Base-by-base conservation (phyloP, 1,140 invertebrate genomes). In the Manduca sexta region DNA sequence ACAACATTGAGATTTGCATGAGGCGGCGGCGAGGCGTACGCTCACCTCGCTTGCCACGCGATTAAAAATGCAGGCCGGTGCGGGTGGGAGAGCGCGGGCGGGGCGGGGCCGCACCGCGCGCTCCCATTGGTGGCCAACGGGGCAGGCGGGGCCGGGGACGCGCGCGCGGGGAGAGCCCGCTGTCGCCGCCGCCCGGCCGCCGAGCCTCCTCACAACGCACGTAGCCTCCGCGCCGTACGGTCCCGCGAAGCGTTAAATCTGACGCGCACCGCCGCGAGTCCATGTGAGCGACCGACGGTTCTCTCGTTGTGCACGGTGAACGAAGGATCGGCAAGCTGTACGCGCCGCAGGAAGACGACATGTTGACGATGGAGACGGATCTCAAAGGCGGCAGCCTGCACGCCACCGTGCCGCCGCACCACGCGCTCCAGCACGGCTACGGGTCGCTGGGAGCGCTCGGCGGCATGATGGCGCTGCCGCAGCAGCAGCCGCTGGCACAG, bases 331-430 rank as follows among this genome's bases (percentile, higher is more conserved):
- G 79, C 90, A 91, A 91, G 74, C 90, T 91, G 91, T 92, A 90
- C 90, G 88, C 88, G 65, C 90, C 88, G 76, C 85, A 89, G 86
- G 89, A 91, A 82, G 90, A 91, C 77, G 92, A 92, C 63, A 94
- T 95, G 93, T 88, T 94, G 83, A 95, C 93, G 86, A 94, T 95
- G 93, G 94, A 95, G 89, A 88, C 92, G 82, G 94, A 95, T 84
- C 88, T 95, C 79, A 95, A 95, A 83, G 93, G 93, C 86, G 92
- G 92, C 86, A 93, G 89, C 77, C 84, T 94, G 70, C 93, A 94
- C 74, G 93, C 89, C 61, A 92, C 91, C 56, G 93, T 93, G 90
- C 92, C 93, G 64, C 92, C 93, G 75, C 93, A 94, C 77, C 91
- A 94, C 88, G 90, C 90, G 69, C 84, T 88, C 61, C 68, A 91